Base-by-base conservation (phyloP, 2,888 invertebrate species). In the Drosophila ezoana region DNA sequence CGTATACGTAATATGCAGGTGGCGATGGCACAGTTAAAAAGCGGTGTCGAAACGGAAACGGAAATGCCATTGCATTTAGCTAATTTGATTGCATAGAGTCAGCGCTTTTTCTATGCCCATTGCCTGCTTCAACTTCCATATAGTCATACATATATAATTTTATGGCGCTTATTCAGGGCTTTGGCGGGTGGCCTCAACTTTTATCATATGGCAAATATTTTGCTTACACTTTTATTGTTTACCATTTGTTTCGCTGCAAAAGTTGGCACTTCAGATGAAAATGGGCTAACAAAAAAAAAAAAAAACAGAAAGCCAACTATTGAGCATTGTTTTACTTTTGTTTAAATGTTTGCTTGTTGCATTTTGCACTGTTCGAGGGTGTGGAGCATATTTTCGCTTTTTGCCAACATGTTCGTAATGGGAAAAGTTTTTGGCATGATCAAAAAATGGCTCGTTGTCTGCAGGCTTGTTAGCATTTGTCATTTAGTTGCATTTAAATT, bases 161-260 rank as follows among this genome's bases (percentile, higher is more conserved):
- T 41, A 48, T 43, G 13, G 32, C 28, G 23, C 32, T 23, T 41
- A 43, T 28, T 28, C 16, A 23, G 28, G 40, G 51, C n/a, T 51
- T 57, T 57, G 10, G 41, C 10, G 10, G 20, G 59, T 37, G 49
- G 65, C 54, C 51, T 43, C 35, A 87, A 87, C 87, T 87, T 81
- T 84, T 85, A 75, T 87, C 76, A 69, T 79, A 70, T 60, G 68
- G 65, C 72, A 84, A 79, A 81, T 87, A 71, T 72, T 75, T 77
- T 53, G 58, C 65, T 64, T 83, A 60, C 63, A 52, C 63, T 70
- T 79, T 66, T 71, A 65, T 70, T 84, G 66, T 80, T 80, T 64
- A 47, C 35, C 71, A 71, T 79, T 61, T 71, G 65, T 59, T 72
- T 63, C 54, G 35, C 37, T 44, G 67, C 60, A 52, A 72, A 72